Base-by-base conservation (phyloP, 2,888 invertebrate species). In the Ferdinandea cuprea region DNA sequence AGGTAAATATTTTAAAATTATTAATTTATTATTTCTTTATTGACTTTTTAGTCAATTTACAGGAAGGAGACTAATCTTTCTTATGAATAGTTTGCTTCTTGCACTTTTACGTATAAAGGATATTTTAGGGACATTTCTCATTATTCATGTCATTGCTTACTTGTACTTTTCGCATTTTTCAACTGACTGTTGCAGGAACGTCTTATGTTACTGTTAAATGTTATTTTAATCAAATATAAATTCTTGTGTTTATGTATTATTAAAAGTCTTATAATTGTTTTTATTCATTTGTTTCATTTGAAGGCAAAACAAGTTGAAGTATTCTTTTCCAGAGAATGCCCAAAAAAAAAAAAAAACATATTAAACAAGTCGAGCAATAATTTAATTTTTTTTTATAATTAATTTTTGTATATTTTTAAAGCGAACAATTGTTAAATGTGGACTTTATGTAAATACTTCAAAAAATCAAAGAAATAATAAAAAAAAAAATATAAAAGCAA, bases 261-360 rank as follows among this genome's bases (percentile, higher is more conserved):
- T 44, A 37, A 79, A 80, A 76, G 78, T 83, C 83, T 83, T 83
- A 83, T 83, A 83, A 83, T 83, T 83, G 83, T 83, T 83, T 78
- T 83, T 71, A 77, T 61, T 66, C 28, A 59, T 81, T 78, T 25
- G 54, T 83, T 83, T 83, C 46, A 46, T 78, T 76, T 68, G 50
- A 83, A 83, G 83, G 83, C 83, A 56, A 83, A 73, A 42, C 52
- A 78, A 78, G 68, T 78, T 83, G 72, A 83, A 78, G 78, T 72
- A 71, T 65, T 76, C 59, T 54, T 68, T 69, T 52, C 56, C 61
- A 68, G 65, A 58, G 28, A 63, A 80, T 54, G 56, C 50, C 54
- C 71, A 65, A 65, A 40, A n/a, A 40, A 40, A 40, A 40, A 7
- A n/a, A 68, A 28, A 74, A 74, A 50, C 11, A 40, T n/a, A n/a